Percentiles rank a stretch among this genome's conserved stretches.
Conservation (phyloP, 2,888 invertebrate genomes). For the Amaurobius ferox region DNA sequence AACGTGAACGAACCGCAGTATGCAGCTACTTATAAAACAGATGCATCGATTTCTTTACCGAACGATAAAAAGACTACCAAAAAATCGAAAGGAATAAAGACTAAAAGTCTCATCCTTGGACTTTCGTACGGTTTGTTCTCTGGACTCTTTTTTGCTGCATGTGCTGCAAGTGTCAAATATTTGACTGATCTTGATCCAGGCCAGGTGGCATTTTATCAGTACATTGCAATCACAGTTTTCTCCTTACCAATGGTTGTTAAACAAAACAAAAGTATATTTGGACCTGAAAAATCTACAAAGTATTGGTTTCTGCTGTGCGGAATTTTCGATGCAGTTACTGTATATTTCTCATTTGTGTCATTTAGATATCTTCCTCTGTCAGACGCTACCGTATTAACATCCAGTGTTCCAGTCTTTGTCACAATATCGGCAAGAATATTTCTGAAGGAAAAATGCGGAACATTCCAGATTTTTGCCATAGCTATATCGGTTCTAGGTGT, state of each 20-base stretch:
- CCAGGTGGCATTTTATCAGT: slow-evolving; percentile 91
- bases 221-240: slow-evolving; percentile 89
- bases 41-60: neutral
- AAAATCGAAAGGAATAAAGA: neutral
- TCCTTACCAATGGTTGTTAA: slow-evolving; percentile 91
- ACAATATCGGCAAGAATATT: slow-evolving; percentile 81
- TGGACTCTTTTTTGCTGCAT: slow-evolving; percentile 86
- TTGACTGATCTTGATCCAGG: slow-evolving; percentile 88
- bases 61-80: neutral
- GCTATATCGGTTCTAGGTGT: slow-evolving; percentile 90
- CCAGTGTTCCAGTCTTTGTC: slow-evolving; percentile 94
- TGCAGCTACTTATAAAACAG: neutral
- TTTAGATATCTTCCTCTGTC: slow-evolving; percentile 93
- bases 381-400: slow-evolving; percentile 93
- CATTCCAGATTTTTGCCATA: slow-evolving; percentile 90
- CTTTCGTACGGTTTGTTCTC: slow-evolving; percentile 52
- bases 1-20: neutral
- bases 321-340: slow-evolving; percentile 89
- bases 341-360: slow-evolving; percentile 93
- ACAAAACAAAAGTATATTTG: slow-evolving; percentile 86
- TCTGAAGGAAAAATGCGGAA: slow-evolving; percentile 90
- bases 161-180: slow-evolving; percentile 93
- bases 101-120: slow-evolving; percentile 77
- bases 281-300: slow-evolving; percentile 84
- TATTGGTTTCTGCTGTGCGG: slow-evolving; percentile 87